Evolutionary conservation across 2,888 invertebrate genomes (phyloP).

Genomic region (Amaurobius ferox): DNA sequence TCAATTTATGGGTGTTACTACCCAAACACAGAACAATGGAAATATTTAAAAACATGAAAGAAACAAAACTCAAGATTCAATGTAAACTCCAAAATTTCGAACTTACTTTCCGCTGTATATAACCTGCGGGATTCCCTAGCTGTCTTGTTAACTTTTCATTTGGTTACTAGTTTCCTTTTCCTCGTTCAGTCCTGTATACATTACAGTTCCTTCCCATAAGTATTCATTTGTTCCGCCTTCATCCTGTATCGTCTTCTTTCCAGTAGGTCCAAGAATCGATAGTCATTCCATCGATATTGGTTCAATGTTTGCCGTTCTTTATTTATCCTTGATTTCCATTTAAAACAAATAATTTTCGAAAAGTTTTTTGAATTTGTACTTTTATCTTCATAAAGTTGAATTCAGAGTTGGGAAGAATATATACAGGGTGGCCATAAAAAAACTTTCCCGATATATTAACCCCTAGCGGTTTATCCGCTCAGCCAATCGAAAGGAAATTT

Average conservation of each 20-base stretch:
- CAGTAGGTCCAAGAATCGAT: conserved; percentile 36
- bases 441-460: no score
- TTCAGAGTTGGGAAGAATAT: no score
- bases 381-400: no score
- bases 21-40: no score
- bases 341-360: not conserved
- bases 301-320: conserved; percentile 46
- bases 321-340: conserved; percentile 50
- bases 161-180: not conserved
- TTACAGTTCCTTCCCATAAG: conserved; percentile 43
- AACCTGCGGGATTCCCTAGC: conserved; percentile 22
- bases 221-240: conserved; percentile 58
- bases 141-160: conserved; percentile 64
- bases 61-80: conserved; percentile 51
- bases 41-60: not conserved
- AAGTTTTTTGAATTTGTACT: no score
- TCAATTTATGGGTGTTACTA: no score
- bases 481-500: no score
- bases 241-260: conserved; percentile 45
- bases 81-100: conserved; percentile 47
- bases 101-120: conserved; percentile 7
- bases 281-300: conserved; percentile 60
- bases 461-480: no score
- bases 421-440: no score
- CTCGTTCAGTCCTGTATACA: conserved; percentile 49